A percentile compares a stretch with the other conserved stretches of the same genome.
These are phyloP conservation scores for Falco columbarius DNA, from an alignment of 2,797 vertebrate species.

Conservation along the genomic window DNA sequence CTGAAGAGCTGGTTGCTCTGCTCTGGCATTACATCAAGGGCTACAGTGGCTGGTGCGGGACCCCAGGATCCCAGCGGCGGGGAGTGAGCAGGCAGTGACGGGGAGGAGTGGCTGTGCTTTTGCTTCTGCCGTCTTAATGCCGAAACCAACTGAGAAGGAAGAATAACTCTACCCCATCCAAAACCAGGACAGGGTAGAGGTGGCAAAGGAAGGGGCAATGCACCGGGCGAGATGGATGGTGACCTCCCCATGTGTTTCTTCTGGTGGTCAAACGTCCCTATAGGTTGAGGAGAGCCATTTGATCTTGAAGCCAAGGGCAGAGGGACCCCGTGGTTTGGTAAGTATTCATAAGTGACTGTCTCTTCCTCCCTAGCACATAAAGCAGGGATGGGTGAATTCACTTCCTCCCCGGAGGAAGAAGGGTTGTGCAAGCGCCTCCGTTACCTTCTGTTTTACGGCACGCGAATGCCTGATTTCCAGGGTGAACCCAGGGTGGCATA, in stretches of 20 bases:
- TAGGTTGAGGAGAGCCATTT: not conserved
- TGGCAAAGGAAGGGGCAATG: not conserved
- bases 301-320: not conserved
- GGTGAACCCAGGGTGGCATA: not conserved
- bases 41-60: not conserved
- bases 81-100: fast-evolving
- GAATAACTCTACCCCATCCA: no score
- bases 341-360: fast-evolving
- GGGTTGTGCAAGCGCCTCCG: not conserved
- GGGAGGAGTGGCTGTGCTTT: not conserved
- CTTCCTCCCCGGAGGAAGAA: not conserved
- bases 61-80: not conserved
- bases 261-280: not conserved
- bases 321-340: fast-evolving
- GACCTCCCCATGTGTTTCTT: fast-evolving
- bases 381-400: not conserved
- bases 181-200: not conserved
- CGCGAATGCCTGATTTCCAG: not conserved
- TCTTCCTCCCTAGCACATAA: not conserved
- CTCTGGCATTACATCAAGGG: fast-evolving
- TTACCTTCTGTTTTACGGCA: not conserved
- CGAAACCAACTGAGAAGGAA: no score
- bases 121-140: not conserved
- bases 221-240: fast-evolving
- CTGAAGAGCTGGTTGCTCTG: not conserved